Conservation (phyloP, 2,888 invertebrate species). For the Brenthis ino region DNA sequence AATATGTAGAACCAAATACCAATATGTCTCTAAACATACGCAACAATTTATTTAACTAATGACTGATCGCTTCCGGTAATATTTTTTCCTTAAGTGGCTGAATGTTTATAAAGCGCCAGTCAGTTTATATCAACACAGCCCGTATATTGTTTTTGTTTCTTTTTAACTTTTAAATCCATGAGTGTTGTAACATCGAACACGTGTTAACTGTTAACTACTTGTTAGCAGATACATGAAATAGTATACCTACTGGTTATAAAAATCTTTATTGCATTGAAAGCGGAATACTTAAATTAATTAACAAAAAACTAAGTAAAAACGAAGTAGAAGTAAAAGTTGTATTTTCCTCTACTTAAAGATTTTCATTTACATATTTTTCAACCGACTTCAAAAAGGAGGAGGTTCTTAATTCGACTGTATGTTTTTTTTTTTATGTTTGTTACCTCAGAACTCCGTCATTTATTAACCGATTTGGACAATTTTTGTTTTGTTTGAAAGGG, state of each 20-base stretch:
- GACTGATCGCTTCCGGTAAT: conserved; percentile 18
- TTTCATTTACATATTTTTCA: no score
- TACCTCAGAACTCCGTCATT: no score
- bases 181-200: conserved; percentile 31
- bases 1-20: no score
- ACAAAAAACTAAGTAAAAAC: no score
- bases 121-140: conserved; percentile 49
- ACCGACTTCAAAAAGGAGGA: no score
- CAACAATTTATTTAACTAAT: conserved; percentile 1
- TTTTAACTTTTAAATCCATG: conserved; percentile 46
- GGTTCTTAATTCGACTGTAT: no score
- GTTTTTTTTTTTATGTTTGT: no score
- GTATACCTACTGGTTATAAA: background rate
- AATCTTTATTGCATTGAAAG: background rate
- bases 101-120: conserved; percentile 51
- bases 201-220: conserved; percentile 31
- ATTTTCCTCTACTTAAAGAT: no score
- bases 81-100: conserved; percentile 43
- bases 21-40: background rate
- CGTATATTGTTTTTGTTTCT: conserved; percentile 48
- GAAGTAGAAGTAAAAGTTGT: no score
- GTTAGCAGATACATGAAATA: background rate
- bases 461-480: no score
- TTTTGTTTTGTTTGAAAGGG: no score
- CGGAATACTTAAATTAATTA: no score